Evolutionary conservation across 2,888 invertebrate genomes (phyloP), one percentile per base, ranked within the genome.

Genomic region (Morpho achilles): DNA sequence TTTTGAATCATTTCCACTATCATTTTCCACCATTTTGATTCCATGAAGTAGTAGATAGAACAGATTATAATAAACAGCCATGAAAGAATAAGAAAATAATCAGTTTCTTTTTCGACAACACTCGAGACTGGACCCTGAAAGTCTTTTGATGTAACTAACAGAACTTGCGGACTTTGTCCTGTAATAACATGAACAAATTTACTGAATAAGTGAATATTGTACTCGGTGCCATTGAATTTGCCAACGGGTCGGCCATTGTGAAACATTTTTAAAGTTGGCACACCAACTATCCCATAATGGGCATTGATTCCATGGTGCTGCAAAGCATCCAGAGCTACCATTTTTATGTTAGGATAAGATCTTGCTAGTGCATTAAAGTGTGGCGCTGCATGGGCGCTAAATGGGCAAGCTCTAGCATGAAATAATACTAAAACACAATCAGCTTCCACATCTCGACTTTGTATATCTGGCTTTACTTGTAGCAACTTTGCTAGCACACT

Each of bases 271-370:
- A 98, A 77, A 3, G 97, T 96, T 7, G 98, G 98, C 45, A 98
- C 95, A 16, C 97, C 97, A 7, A 97, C 95, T 60, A 98, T 96
- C 8, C 98, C 98, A 82, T 96, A 97, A 70, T 97, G 96, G 0
- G 97, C 96, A 84, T 97, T 98, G 53, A 97, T 96, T 62, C 95
- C 93, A 74, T 95, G 94, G 72, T 95, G 94, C 75, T 94, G 94
- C 69, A 96, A 92, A 2, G 98, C 97, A 91, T 99, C 98, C 16
- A 99, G 93, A 3, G 96, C 98, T 8, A 97, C 95, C 80, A 98
- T 93, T 84, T 95, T 95, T 0, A 99, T 91, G 69, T 94, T 94
- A 1, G 97, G 97, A 83, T 96, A 99, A 4, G 95, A 94, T 72
- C 96, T 91, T 1, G 98, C 96, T 39, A 99, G 80, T 0, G 98